phyloP scores from a whole-genome alignment of 2,113 vertebrate species.

The Numenius arquata region DNA sequence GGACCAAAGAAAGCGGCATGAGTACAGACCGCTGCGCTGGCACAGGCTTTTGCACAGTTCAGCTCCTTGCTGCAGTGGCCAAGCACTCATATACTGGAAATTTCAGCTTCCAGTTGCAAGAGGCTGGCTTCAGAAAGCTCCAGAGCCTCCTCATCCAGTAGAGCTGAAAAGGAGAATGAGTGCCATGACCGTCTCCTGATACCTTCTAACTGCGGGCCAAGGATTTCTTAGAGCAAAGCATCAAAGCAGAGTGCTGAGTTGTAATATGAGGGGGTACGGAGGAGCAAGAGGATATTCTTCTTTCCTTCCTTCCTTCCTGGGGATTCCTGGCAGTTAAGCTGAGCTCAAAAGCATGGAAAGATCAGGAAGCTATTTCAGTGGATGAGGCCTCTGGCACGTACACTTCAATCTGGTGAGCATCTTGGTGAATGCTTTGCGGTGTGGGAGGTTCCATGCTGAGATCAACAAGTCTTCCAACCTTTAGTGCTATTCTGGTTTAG shows the following conservation, averaged over 20 bases:
- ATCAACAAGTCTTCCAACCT: slow-evolving; percentile 29
- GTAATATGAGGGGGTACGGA: neutral
- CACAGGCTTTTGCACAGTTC: neutral
- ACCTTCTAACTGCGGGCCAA: neutral
- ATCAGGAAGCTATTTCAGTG: slow-evolving; percentile 23
- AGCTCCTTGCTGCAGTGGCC: neutral
- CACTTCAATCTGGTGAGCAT: neutral
- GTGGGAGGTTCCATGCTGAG: slow-evolving; percentile 37
- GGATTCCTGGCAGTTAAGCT: slow-evolving; percentile 10
- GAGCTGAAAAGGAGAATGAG: neutral
- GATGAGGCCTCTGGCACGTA: slow-evolving; percentile 14
- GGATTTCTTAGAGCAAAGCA: neutral
- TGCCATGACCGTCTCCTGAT: neutral
- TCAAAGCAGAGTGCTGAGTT: neutral
- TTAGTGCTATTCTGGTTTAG: slow-evolving; percentile 17
- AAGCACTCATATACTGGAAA: neutral
- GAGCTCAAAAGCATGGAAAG: neutral
- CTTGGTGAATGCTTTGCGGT: slow-evolving; percentile 2
- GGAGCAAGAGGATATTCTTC: slow-evolving; percentile 13
- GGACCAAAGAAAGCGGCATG: fast-evolving
- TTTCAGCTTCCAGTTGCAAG: neutral
- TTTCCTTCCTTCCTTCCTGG: slow-evolving; percentile 42
- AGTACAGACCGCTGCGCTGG: neutral
- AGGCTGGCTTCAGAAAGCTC: neutral
- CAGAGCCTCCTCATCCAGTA: neutral